phyloP scores from a whole-genome alignment of 2,113 vertebrate species.

The Plestiodon gilberti region DNA sequence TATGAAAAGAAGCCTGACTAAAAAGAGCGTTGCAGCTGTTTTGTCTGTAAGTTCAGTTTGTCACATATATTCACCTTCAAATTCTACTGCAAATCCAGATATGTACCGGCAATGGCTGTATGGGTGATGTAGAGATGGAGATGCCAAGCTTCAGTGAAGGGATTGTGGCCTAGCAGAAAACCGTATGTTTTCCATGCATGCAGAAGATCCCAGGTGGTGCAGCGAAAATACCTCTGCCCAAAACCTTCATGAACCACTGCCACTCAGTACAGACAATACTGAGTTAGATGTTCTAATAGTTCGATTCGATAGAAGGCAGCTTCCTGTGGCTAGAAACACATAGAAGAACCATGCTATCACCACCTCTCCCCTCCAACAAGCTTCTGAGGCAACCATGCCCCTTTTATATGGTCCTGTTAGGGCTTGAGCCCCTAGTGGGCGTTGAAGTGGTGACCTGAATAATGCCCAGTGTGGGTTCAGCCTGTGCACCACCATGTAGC shows the following conservation, averaged over 20 bases:
- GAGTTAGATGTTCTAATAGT: too few species aligned
- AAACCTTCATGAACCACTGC: too few species aligned
- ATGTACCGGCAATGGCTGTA: not conserved
- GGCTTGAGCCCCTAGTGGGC: not conserved
- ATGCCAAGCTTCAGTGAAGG: not conserved
- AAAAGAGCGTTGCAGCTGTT: not conserved
- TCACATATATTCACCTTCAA: not conserved
- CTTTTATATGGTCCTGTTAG: not conserved
- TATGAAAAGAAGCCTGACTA: not conserved
- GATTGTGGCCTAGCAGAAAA: too few species aligned
- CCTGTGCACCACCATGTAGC: not conserved
- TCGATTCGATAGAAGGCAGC: too few species aligned
- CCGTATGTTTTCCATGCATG: too few species aligned
- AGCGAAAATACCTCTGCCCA: too few species aligned
- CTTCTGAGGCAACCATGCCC: not conserved
- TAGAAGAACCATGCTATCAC: not conserved
- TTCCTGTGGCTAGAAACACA: not conserved
- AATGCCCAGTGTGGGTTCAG: not conserved
- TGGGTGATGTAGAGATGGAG: not conserved
- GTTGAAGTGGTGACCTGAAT: not conserved
- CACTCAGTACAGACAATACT: too few species aligned
- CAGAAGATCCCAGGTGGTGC: too few species aligned
- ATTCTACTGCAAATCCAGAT: not conserved
- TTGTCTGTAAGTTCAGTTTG: not conserved
- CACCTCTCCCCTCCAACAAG: too few species aligned